Base-by-base conservation (phyloP, 1,140 invertebrate species). In the Pissodes strobi region DNA sequence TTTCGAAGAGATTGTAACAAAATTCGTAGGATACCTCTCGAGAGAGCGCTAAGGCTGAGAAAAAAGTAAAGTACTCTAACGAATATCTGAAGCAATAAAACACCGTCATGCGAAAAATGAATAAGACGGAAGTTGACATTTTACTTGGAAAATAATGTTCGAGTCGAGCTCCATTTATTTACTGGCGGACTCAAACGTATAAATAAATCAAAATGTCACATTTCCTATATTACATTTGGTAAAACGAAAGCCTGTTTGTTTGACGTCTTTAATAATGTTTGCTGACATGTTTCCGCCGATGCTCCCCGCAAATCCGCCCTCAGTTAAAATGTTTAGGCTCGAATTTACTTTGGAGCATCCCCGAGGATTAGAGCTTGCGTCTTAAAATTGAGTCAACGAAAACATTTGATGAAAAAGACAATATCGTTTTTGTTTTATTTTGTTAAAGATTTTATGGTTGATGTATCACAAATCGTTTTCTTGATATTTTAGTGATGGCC, bases 211-310 rank as follows among this genome's bases (percentile, higher is more conserved):
- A 75, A 71, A 72, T 67, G 70, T 72, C 72, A 72, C 69, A 65
- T 71, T 70, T 69, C 64, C 67, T 72, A 66, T 74, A 74, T 74
- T 73, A 64, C 68, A 73, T 72, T 74, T 72, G 56, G 74, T 74
- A 56, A 69, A 69, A 70, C 66, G 67, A 69, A 60, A 67, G 68
- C 61, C 66, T 66, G 45, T 61, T 69, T 74, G 67, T 74, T 74
- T 74, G 73, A 74, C 73, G 39, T 73, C 53, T 68, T 67, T 74
- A 73, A 74, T 74, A 73, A 74, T 74, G 71, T 74, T 74, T 74
- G 68, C 69, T 69, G 71, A 74, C 71, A 72, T 73, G 69, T 69
- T 71, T 69, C 61, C 66, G 60, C 62, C 63, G 51, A 52, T 68
- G 62, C 64, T 61, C 64, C 64, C 61, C 59, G 63, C 57, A 68